A percentile compares a stretch with the other conserved stretches of the same genome.
Evolutionary conservation across 2,888 invertebrate species (phyloP).

Genomic region (Eupithecia tripunctaria): DNA sequence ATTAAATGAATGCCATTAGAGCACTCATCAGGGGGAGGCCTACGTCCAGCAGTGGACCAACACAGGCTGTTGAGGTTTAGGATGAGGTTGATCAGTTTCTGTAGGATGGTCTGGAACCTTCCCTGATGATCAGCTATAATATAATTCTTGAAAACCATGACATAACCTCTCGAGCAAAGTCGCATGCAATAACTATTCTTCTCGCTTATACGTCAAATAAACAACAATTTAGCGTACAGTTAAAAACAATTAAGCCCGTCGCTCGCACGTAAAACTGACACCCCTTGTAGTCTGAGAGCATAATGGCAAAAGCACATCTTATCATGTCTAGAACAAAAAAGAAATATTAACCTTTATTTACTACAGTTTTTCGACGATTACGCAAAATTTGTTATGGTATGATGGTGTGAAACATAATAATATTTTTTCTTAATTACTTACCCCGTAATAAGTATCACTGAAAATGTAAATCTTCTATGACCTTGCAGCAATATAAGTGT

Average conservation of each 20-base stretch:
- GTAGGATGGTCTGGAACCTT: neutral
- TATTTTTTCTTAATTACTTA: too few relatives aligned
- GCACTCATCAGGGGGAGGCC: too few relatives aligned
- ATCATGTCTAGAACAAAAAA: too few relatives aligned
- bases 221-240: conserved; percentile 15
- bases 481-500: too few relatives aligned
- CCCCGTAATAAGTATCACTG: too few relatives aligned
- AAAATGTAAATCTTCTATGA: too few relatives aligned
- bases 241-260: conserved; percentile 31
- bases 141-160: neutral
- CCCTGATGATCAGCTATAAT: neutral
- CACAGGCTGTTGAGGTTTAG: too few relatives aligned
- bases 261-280: conserved; percentile 31
- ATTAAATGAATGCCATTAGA: too few relatives aligned
- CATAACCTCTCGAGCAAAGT: neutral
- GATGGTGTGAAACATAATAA: too few relatives aligned
- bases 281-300: conserved; percentile 20
- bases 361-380: neutral
- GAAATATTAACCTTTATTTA: too few relatives aligned
- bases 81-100: neutral
- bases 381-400: neutral
- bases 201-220: conserved; percentile 11
- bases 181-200: neutral
- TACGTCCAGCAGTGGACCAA: too few relatives aligned
- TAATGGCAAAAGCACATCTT: neutral